phyloP scores from a whole-genome alignment of 2,797 vertebrate genomes.

The Sebastiscus albofasciatus region DNA sequence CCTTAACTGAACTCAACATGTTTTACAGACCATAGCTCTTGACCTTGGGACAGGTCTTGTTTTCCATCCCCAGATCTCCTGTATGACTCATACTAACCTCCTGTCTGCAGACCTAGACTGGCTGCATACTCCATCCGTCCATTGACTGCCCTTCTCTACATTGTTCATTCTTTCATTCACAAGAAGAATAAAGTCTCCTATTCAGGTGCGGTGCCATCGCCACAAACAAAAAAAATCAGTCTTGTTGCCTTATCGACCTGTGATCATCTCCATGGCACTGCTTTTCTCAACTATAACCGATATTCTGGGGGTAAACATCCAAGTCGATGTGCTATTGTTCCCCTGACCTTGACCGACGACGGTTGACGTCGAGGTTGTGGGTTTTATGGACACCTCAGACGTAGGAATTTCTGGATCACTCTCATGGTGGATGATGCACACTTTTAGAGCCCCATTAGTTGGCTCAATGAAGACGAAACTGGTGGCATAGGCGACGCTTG shows the following conservation, averaged over 20 bases:
- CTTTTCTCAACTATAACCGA: neutral
- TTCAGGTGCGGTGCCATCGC: constrained; percentile 21
- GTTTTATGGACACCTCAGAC: constrained; percentile 51
- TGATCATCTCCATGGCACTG: neutral
- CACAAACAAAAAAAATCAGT: neutral
- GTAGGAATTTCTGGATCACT: constrained; percentile 41
- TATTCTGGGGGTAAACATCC: constrained; percentile 8
- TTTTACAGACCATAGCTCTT: neutral
- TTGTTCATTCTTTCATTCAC: constrained; percentile 17
- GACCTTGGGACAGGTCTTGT: neutral
- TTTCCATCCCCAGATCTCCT: constrained; percentile 12
- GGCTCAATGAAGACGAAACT: constrained; percentile 65
- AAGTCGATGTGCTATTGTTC: neutral
- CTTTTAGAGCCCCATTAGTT: constrained; percentile 75
- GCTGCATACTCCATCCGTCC: neutral
- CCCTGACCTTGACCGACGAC: constrained; percentile 39
- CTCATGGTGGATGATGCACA: constrained; percentile 55
- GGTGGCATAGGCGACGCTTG: constrained; percentile 71
- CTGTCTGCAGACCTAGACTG: neutral
- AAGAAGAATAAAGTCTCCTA: neutral
- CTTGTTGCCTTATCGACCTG: constrained; percentile 25
- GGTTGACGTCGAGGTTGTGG: constrained; percentile 6
- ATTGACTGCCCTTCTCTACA: neutral
- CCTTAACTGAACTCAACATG: neutral
- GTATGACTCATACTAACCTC: constrained; percentile 46